Evolutionary conservation across 1,140 invertebrate genomes (phyloP), one percentile per base, ranked within the genome.

Genomic region (Brachionus plicatilis): DNA sequence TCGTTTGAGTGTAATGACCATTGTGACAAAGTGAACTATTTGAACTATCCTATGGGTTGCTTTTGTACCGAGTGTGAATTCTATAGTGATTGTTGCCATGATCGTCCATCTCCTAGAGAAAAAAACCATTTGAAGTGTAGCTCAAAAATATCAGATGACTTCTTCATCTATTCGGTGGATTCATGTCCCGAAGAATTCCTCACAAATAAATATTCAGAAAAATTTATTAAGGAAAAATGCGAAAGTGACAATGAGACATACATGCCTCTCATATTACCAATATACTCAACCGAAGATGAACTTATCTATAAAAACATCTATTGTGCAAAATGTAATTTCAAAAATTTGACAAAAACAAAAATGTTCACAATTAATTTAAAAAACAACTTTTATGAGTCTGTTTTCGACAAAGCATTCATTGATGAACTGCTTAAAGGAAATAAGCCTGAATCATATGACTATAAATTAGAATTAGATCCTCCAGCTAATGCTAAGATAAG

Each of bases 241-340:
- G 66, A 68, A 68, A 68, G 14, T 68, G 12, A 33, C 1, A 68
- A 68, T 29, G 27, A 68, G 12, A n/a, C 66, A 33, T 68, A 33
- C 33, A 12, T 68, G 27, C 66, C 66, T 33, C 33, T 33, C 29
- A 33, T 29, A 1, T 1, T 68, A 14, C 66, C 66, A 68, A 24
- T 68, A 33, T 68, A 33, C 12, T 68, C 66, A 14, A 33, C 66
- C 1, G 66, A 68, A 17, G 33, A 33, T 68, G n/a, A 14, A 1
- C 33, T 68, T 6, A 6, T 68, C 9, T 68, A 33, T 14, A 68
- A 68, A 33, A 68, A 68, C n/a, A 29, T 33, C 17, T 68, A 29
- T 33, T 68, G 66, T 68, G 66, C 66, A 11, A 33, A 68, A 68
- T 68, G 66, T 68, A 68, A 68, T 68, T 33, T 68, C n/a, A 68